Evolutionary conservation across 2,797 vertebrate species (phyloP).

Genomic region (Rhodeus uyekii): DNA sequence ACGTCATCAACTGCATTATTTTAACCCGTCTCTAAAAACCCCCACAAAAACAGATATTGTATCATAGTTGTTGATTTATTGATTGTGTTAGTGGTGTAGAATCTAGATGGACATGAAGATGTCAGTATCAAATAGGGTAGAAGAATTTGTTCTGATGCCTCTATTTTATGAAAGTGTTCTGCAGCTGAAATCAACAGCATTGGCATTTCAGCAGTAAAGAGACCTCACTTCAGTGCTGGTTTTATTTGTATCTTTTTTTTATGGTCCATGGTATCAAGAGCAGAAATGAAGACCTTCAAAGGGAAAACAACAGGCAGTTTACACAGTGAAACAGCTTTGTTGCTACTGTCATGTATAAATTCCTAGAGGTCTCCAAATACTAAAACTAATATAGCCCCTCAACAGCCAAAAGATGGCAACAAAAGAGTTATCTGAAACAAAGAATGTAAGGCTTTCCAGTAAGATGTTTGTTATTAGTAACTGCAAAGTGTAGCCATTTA

Average conservation of each 20-base stretch:
- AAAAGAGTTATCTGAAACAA: not conserved
- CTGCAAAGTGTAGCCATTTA: no score
- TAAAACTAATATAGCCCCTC: slow-evolving; percentile 20
- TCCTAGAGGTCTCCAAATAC: slow-evolving; percentile 5
- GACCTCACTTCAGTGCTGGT: slow-evolving; percentile 4
- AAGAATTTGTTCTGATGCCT: not conserved
- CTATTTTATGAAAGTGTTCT: slow-evolving; percentile 16
- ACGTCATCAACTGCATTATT: not conserved
- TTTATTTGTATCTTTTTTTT: slow-evolving; percentile 9
- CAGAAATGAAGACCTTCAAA: not conserved
- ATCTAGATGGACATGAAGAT: slow-evolving; percentile 2
- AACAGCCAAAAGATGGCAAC: slow-evolving; percentile 18
- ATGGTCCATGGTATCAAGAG: not conserved
- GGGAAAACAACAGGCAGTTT: slow-evolving; percentile 16
- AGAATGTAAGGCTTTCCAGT: no score
- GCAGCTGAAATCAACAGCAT: not conserved
- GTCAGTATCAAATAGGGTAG: slow-evolving; percentile 15
- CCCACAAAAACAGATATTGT: not conserved
- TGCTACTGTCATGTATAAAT: slow-evolving; percentile 15
- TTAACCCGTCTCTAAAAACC: not conserved
- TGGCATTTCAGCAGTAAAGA: slow-evolving; percentile 5
- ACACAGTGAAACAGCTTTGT: slow-evolving; percentile 17
- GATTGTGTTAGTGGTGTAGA: slow-evolving; percentile 7
- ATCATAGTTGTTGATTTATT: slow-evolving; percentile 14
- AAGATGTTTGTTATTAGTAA: no score